These are phyloP conservation scores for Tachycineta bicolor DNA, from an alignment of 2,113 vertebrate species.

Conservation along the genomic window DNA sequence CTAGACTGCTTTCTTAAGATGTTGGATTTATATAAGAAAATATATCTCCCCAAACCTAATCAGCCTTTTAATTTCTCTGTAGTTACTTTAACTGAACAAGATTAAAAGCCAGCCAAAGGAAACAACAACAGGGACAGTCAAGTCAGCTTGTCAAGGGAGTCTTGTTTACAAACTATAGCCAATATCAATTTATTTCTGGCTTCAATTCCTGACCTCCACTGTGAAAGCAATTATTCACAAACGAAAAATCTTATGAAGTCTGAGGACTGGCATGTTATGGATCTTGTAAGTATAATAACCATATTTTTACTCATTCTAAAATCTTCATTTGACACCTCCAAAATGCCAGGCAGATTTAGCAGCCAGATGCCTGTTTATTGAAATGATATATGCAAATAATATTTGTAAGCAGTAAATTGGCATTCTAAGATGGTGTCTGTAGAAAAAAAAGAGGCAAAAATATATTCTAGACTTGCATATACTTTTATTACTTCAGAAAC, in stretches of 20 bases:
- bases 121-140: background rate
- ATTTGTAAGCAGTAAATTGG: background rate
- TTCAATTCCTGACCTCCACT: background rate
- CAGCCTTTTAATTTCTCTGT: background rate
- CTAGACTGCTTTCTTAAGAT: background rate
- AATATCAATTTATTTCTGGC: constrained; percentile 7
- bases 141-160: background rate
- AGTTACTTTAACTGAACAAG: background rate
- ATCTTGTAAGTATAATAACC: constrained; percentile 3
- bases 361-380: constrained; percentile 24
- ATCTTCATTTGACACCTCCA: background rate
- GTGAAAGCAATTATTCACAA: constrained; percentile 10
- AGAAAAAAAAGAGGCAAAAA: constrained; percentile 7
- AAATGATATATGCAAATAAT: background rate
- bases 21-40: background rate
- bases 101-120: background rate
- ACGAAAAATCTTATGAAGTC: background rate
- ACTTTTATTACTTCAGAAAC: background rate
- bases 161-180: constrained; percentile 40
- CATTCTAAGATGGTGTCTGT: background rate
- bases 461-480: background rate
- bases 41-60: background rate
- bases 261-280: background rate
- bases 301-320: constrained; percentile 8
- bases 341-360: background rate